phyloP scores from a whole-genome alignment of 2,797 vertebrate species.

The Acanthurus tractus region DNA sequence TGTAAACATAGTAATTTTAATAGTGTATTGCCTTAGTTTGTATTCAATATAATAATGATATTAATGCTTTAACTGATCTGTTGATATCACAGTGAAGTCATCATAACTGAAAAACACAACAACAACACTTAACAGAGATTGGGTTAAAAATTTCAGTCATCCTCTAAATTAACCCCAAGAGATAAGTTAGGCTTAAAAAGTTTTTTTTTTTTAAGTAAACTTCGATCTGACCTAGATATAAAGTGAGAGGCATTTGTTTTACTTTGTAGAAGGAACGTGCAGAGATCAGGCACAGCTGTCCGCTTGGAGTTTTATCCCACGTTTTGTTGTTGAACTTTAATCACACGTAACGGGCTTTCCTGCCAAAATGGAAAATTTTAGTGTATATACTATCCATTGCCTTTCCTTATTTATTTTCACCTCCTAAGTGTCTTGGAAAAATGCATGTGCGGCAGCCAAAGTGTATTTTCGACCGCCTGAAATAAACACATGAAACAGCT shows the following conservation, averaged over 20 bases:
- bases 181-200: too few species aligned
- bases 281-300: slow-evolving; percentile 15
- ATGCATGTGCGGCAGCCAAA: neutral
- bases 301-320: slow-evolving; percentile 10
- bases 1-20: neutral
- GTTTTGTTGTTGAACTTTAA: slow-evolving; percentile 14
- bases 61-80: too few species aligned
- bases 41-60: too few species aligned
- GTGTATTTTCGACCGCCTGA: neutral
- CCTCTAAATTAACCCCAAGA: neutral
- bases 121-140: too few species aligned
- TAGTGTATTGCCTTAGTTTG: neutral
- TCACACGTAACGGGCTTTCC: neutral
- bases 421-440: neutral
- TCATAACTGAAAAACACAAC: too few species aligned
- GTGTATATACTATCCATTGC: neutral
- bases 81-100: too few species aligned
- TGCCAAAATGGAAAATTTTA: neutral
- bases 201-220: too few species aligned
- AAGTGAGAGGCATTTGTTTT: neutral
- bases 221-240: neutral
- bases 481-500: neutral
- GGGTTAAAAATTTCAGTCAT: neutral
- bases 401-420: slow-evolving; percentile 16
- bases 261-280: slow-evolving; percentile 1